Evolutionary conservation across 2,797 vertebrate genomes (phyloP).

Genomic region (Manis crassicaudata): DNA sequence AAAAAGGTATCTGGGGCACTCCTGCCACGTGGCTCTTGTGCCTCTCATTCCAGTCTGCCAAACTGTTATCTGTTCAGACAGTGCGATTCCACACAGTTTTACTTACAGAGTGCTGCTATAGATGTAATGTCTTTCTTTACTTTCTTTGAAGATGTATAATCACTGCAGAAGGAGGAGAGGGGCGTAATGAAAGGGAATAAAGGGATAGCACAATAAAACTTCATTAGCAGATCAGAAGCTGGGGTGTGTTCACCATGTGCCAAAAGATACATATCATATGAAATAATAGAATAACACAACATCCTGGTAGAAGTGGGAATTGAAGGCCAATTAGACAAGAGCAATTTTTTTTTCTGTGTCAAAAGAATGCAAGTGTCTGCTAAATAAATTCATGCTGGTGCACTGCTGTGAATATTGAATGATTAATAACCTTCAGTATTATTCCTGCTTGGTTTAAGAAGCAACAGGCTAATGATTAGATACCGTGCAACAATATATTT

Average conservation of each 20-base stretch:
- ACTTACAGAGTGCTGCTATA: not conserved
- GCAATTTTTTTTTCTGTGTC: conserved; percentile 79
- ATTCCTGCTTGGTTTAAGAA: conserved; percentile 66
- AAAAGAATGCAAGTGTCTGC: conserved; percentile 81
- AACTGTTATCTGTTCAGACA: not conserved
- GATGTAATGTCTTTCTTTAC: not conserved
- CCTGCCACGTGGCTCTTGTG: fast-evolving
- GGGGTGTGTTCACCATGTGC: conserved; percentile 54
- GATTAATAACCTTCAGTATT: conserved; percentile 72
- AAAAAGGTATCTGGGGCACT: not conserved
- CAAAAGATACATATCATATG: not conserved
- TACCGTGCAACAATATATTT: not conserved
- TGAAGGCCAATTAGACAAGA: conserved; percentile 79
- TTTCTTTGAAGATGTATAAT: conserved; percentile 5
- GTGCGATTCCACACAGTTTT: not conserved
- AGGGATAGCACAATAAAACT: conserved; percentile 29
- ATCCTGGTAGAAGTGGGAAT: conserved; percentile 80
- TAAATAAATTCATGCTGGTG: conserved; percentile 78
- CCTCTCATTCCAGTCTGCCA: not conserved
- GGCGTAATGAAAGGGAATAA: conserved; percentile 5
- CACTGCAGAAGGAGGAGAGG: not conserved
- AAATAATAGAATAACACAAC: conserved; percentile 75
- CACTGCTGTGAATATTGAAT: conserved; percentile 75
- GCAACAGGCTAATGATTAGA: conserved; percentile 40
- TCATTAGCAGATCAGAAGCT: conserved; percentile 61